These are phyloP conservation scores for Nansenia antarctica DNA, from an alignment of 2,113 vertebrate genomes.

Conservation along the genomic window DNA sequence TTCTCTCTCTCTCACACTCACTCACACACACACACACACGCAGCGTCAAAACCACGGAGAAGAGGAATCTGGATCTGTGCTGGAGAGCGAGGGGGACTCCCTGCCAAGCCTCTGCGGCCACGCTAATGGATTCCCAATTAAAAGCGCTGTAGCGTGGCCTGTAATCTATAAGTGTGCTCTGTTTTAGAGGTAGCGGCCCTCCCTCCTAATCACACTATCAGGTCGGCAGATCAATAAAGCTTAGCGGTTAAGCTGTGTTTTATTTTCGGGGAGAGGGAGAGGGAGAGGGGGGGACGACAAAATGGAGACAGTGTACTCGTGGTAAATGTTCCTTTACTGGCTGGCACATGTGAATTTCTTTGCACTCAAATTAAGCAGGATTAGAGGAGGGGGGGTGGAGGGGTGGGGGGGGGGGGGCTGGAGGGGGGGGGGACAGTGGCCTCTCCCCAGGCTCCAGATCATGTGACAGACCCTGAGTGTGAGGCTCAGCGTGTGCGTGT, in stretches of 20 bases:
- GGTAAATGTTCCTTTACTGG: slow-evolving; percentile 87
- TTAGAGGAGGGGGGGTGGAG: slow-evolving; percentile 70
- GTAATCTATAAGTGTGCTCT: slow-evolving; percentile 65
- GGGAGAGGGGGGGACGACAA: no score
- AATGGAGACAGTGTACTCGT: slow-evolving; percentile 85
- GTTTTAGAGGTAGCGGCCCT: slow-evolving; percentile 61
- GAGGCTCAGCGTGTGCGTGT: slow-evolving; percentile 70
- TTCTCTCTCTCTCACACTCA: slow-evolving; percentile 1
- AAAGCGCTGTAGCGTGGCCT: slow-evolving; percentile 40
- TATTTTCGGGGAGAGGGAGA: slow-evolving; percentile 66
- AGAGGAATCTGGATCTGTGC: slow-evolving; percentile 20
- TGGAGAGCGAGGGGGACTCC: slow-evolving; percentile 17
- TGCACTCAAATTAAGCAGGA: slow-evolving; percentile 94
- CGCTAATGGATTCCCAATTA: slow-evolving; percentile 55
- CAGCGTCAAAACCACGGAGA: slow-evolving; percentile 21
- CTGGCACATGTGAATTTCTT: slow-evolving; percentile 91
- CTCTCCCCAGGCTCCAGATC: slow-evolving; percentile 72
- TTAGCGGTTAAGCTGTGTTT: slow-evolving; percentile 79
- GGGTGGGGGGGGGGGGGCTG: slow-evolving; percentile 15
- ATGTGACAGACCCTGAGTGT: slow-evolving; percentile 86
- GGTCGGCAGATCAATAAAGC: slow-evolving; percentile 84
- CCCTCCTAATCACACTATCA: slow-evolving; percentile 78
- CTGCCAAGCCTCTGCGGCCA: slow-evolving; percentile 33
- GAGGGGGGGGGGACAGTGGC: slow-evolving; percentile 43
- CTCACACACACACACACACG: slow-evolving; percentile 5